These are phyloP conservation scores for Chrysolina oricalcia DNA, from an alignment of 2,888 invertebrate genomes.

Conservation along the genomic window DNA sequence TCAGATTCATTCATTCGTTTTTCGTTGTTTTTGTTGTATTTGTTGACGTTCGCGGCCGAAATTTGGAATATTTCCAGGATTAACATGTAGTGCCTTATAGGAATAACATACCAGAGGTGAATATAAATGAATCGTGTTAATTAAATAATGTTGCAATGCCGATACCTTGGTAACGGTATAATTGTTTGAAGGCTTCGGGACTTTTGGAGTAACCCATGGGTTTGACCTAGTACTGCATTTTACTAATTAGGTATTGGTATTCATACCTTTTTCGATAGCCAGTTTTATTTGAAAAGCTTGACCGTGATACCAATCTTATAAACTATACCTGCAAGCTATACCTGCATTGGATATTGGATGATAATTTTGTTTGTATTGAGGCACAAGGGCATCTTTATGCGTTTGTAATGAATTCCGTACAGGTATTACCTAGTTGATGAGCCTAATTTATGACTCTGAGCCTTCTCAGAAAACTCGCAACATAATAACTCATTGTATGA, in stretches of 20 bases:
- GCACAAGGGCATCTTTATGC: no score
- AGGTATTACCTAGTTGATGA: no score
- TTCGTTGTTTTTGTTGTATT: slow-evolving; percentile 19
- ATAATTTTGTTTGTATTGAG: not conserved
- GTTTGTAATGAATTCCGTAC: no score
- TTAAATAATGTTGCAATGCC: not conserved
- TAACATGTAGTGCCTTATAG: not conserved
- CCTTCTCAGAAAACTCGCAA: no score
- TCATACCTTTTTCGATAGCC: not conserved
- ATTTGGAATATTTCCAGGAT: slow-evolving; percentile 16
- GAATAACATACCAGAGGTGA: not conserved
- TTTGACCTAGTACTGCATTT: slow-evolving; percentile 1
- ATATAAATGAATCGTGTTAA: not conserved
- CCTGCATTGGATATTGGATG: not conserved
- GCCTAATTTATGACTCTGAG: no score
- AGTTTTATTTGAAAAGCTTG: not conserved
- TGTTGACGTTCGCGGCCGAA: slow-evolving; percentile 3
- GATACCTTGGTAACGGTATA: slow-evolving; percentile 22
- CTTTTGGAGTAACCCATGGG: not conserved
- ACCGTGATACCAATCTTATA: not conserved
- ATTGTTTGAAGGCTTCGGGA: slow-evolving; percentile 18
- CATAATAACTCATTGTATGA: no score
- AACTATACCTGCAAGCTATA: not conserved
- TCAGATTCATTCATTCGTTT: slow-evolving; percentile 13
- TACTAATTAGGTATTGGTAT: not conserved